Evolutionary conservation across 2,113 vertebrate genomes (phyloP).

Genomic region (Probosciger aterrimus): DNA sequence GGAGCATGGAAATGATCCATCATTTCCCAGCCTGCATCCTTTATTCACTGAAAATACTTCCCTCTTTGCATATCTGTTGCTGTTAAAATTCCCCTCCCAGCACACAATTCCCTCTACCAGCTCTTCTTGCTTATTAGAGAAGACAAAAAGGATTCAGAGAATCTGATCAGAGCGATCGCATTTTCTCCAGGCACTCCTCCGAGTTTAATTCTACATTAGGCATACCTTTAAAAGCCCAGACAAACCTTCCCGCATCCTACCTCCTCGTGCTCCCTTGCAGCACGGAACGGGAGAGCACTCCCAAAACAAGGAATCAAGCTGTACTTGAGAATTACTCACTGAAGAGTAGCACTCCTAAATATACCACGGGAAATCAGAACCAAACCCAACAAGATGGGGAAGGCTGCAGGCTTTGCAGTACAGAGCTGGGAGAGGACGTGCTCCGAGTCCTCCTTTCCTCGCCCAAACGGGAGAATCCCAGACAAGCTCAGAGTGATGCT

Average conservation of each 20-base stretch:
- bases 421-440: accelerated
- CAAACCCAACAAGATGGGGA: accelerated
- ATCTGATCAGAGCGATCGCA: constrained; percentile 42
- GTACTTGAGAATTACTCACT: neutral
- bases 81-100: constrained; percentile 11
- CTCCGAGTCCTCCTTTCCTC: neutral
- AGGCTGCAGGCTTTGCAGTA: neutral
- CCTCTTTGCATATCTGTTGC: neutral
- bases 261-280: neutral
- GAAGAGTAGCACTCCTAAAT: neutral
- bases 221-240: neutral
- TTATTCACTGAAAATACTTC: neutral
- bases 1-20: neutral
- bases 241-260: neutral
- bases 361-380: accelerated
- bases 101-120: neutral
- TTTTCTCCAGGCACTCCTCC: constrained; percentile 44
- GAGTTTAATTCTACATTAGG: constrained; percentile 54
- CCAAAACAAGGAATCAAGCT: neutral
- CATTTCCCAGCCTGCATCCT: neutral
- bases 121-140: constrained; percentile 9
- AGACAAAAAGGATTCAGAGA: constrained; percentile 55
- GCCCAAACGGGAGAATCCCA: neutral
- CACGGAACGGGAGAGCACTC: neutral
- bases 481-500: neutral